Conservation (phyloP, 2,888 invertebrate genomes). For the Lithophane socia region DNA sequence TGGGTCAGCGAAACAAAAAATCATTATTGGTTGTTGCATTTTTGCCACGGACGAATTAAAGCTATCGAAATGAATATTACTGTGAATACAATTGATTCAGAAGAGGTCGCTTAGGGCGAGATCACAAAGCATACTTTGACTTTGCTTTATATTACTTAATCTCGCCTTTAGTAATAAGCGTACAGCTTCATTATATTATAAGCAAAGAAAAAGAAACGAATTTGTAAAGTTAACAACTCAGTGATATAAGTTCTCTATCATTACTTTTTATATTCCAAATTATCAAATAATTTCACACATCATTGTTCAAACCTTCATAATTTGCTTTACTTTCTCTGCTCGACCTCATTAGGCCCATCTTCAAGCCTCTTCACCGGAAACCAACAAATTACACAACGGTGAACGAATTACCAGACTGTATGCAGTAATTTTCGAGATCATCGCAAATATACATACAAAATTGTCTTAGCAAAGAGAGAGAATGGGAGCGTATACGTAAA, state of each 20-base stretch:
- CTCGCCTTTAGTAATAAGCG: neutral
- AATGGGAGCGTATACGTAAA: constrained; percentile 34
- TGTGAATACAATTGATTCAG: neutral
- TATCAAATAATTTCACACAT: constrained; percentile 30
- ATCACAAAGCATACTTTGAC: too few relatives aligned
- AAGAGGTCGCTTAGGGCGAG: neutral
- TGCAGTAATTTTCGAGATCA: constrained; percentile 61
- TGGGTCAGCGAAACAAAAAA: neutral
- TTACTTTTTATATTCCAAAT: constrained; percentile 25
- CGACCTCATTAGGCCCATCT: constrained; percentile 40
- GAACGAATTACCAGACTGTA: constrained; percentile 52
- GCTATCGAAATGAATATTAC: neutral
- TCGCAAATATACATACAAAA: constrained; percentile 60
- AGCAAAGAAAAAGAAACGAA: neutral
- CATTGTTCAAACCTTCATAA: constrained; percentile 39
- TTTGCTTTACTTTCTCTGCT: constrained; percentile 46
- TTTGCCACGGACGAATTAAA: neutral
- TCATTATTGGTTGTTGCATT: neutral
- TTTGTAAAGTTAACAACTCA: neutral
- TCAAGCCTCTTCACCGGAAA: constrained; percentile 49
- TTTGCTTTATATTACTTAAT: neutral
- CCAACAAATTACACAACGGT: constrained; percentile 60
- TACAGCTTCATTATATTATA: constrained; percentile 16
- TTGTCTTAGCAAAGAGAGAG: constrained; percentile 47
- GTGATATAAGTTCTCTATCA: constrained; percentile 22